Evolutionary conservation across 2,888 invertebrate genomes (phyloP).

Genomic region (Frankliniella intonsa): DNA sequence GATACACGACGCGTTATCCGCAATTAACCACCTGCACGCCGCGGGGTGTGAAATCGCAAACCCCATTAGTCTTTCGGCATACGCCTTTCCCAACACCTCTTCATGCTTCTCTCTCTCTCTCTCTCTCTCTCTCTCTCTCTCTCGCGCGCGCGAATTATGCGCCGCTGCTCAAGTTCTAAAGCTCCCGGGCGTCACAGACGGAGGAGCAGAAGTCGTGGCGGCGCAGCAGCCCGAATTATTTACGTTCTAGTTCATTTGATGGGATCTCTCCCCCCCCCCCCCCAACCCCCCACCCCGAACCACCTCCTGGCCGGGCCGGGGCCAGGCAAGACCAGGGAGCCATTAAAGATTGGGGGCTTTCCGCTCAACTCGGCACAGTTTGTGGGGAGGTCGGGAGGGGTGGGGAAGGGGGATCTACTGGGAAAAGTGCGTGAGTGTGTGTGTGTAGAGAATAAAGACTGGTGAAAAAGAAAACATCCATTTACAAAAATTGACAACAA

Average conservation of each 20-base stretch:
- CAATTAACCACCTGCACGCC: no score
- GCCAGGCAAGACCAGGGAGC: background rate
- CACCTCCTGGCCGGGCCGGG: no score
- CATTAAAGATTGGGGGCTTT: slow-evolving; percentile 1
- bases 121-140: no score
- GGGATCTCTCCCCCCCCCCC: no score
- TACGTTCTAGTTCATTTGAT: slow-evolving; percentile 14
- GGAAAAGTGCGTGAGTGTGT: background rate
- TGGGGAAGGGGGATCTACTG: background rate
- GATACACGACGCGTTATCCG: background rate
- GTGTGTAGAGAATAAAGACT: no score
- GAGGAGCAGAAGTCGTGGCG: background rate
- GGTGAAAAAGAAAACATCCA: no score
- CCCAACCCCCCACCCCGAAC: no score
- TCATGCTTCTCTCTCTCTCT: no score
- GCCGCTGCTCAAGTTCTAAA: background rate
- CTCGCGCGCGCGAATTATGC: no score
- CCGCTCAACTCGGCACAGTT: slow-evolving; percentile 1
- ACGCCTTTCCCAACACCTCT: background rate
- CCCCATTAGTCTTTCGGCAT: background rate
- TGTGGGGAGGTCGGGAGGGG: background rate
- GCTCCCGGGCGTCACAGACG: slow-evolving; percentile 3
- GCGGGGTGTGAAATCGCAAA: background rate
- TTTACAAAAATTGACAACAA: no score
- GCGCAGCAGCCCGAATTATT: background rate